A percentile compares a stretch with the other conserved stretches of the same genome.
Evolutionary conservation across 2,888 invertebrate genomes (phyloP).

Genomic region (Pammene fasciana): DNA sequence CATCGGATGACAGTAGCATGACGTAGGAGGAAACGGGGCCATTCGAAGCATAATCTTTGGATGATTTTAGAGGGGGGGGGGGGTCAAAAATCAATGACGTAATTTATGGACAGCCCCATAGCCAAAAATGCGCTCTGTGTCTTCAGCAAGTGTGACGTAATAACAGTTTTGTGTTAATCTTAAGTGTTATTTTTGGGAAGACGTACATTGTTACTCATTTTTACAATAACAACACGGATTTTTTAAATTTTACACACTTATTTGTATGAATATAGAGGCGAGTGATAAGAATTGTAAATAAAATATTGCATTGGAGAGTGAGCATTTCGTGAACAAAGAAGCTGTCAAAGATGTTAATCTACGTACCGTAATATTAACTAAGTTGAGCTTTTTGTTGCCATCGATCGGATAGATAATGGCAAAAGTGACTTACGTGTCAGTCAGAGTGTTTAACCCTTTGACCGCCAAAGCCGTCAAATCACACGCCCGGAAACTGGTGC

Average conservation of each 20-base stretch:
- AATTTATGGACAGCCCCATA: no score
- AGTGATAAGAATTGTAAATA: neutral
- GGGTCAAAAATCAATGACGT: no score
- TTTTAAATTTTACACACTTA: neutral
- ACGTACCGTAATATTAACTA: neutral
- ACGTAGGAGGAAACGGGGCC: no score
- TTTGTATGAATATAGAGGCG: neutral
- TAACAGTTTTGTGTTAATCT: neutral
- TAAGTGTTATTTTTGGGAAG: neutral
- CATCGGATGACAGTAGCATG: no score
- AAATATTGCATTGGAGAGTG: neutral
- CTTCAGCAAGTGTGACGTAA: neutral
- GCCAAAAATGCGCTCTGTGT: neutral
- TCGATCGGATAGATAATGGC: neutral
- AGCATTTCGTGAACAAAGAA: neutral
- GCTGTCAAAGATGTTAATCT: neutral
- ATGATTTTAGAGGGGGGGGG: no score
- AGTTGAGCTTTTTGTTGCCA: conserved; percentile 1
- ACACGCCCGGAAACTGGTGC: no score
- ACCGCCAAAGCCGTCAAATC: no score
- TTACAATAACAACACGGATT: neutral
- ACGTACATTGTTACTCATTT: neutral
- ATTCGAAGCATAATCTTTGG: no score
- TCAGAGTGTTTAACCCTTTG: no score
- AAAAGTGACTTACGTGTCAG: conserved; percentile 4